Conservation (phyloP, 2,888 invertebrate species). For the Tetrapedia diversipes region DNA sequence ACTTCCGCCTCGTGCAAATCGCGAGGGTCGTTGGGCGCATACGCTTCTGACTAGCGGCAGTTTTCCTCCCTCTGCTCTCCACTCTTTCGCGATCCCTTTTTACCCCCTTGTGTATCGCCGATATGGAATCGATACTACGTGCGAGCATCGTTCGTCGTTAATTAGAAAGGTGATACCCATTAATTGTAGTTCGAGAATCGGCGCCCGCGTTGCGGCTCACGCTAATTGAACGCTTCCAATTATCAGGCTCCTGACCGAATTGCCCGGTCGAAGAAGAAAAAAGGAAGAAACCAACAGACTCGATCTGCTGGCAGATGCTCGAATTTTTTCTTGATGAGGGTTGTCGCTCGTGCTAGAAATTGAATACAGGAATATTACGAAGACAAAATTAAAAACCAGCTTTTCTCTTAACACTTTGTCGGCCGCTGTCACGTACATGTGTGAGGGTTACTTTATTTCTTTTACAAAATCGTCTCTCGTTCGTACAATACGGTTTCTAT, state of each 20-base stretch:
- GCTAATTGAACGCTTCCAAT: constrained; percentile 80
- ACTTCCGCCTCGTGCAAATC: constrained; percentile 28
- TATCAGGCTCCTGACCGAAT: constrained; percentile 66
- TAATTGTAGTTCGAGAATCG: constrained; percentile 78
- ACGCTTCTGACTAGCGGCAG: too few relatives aligned
- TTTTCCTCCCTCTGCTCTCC: neutral
- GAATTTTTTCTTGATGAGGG: neutral
- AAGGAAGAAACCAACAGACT: constrained; percentile 25
- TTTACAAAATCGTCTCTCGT: too few relatives aligned
- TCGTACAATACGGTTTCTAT: too few relatives aligned
- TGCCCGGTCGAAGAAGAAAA: constrained; percentile 4
- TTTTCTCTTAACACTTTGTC: too few relatives aligned
- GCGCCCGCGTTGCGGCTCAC: constrained; percentile 71
- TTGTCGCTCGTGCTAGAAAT: too few relatives aligned
- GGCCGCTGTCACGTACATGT: too few relatives aligned
- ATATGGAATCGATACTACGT: constrained; percentile 62
- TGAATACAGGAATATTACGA: too few relatives aligned
- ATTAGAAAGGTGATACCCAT: constrained; percentile 79
- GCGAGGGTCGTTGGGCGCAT: neutral
- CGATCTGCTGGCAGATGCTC: neutral
- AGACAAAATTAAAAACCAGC: too few relatives aligned
- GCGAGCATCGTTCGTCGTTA: constrained; percentile 73
- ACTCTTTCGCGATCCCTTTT: constrained; percentile 44
- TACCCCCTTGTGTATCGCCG: constrained; percentile 42
- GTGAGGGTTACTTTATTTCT: too few relatives aligned